Conservation (phyloP, 2,113 vertebrate genomes). For the Semnornis frantzii region DNA sequence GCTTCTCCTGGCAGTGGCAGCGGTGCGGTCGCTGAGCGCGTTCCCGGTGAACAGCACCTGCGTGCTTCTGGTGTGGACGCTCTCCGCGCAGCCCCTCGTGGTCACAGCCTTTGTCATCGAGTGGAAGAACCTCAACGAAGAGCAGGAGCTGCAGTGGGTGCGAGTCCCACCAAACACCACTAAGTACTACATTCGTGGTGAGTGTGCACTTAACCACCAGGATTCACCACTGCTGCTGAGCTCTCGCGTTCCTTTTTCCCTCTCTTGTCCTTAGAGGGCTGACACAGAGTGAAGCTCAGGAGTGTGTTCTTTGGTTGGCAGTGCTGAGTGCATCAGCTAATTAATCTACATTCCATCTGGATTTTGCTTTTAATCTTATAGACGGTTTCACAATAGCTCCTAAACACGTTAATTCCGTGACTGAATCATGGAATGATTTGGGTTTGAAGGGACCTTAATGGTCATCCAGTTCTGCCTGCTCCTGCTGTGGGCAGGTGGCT, state of each 20-base stretch:
- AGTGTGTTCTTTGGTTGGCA: background rate
- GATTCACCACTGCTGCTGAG: rapidly evolving
- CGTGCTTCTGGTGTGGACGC: slow-evolving; percentile 83
- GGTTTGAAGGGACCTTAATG: no score
- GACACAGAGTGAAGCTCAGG: background rate
- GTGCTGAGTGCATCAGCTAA: background rate
- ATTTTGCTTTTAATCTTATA: background rate
- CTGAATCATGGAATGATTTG: background rate
- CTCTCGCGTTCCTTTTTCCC: background rate
- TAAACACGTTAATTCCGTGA: background rate
- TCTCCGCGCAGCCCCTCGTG: slow-evolving; percentile 61
- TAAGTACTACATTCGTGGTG: slow-evolving; percentile 79
- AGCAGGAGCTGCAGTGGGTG: slow-evolving; percentile 80
- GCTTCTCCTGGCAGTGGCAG: slow-evolving; percentile 72
- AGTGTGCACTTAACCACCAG: background rate
- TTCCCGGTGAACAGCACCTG: slow-evolving; percentile 84
- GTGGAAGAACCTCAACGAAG: slow-evolving; percentile 80
- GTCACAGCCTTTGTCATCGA: slow-evolving; percentile 84
- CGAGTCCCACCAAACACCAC: slow-evolving; percentile 74
- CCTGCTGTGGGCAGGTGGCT: no score
- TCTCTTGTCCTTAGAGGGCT: background rate
- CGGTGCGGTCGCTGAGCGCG: slow-evolving; percentile 76
- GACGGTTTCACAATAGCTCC: background rate
- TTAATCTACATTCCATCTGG: background rate
- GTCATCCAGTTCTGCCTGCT: no score